A percentile compares a stretch with the other conserved stretches of the same genome.
phyloP scores from a whole-genome alignment of 2,888 invertebrate species.

The Troglohyphantes excavatus region DNA sequence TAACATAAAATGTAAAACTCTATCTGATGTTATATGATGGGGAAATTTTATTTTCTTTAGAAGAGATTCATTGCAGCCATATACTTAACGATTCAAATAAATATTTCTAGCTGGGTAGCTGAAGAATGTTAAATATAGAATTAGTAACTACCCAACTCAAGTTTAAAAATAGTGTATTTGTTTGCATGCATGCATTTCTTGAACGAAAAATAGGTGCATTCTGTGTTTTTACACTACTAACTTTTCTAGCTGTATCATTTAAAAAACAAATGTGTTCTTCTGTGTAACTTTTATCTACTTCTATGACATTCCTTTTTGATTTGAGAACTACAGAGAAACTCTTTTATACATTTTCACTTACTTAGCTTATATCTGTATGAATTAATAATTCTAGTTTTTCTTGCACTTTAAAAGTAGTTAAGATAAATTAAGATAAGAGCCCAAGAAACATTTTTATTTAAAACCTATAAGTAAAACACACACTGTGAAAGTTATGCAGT shows the following conservation, averaged over 20 bases:
- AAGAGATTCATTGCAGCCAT: slow-evolving; percentile 51
- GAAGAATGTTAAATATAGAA: slow-evolving; percentile 58
- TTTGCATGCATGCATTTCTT: slow-evolving; percentile 40
- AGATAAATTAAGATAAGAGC: slow-evolving; percentile 3
- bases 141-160: slow-evolving; percentile 39
- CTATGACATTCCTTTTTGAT: slow-evolving; percentile 8
- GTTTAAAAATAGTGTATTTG: slow-evolving; percentile 32
- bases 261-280: slow-evolving; percentile 7
- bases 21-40: slow-evolving; percentile 74
- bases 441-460: slow-evolving; percentile 8
- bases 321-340: neutral
- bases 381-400: slow-evolving; percentile 3
- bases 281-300: slow-evolving; percentile 17
- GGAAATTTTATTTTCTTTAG: slow-evolving; percentile 77
- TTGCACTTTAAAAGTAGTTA: neutral
- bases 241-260: slow-evolving; percentile 22
- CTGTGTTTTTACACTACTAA: slow-evolving; percentile 6
- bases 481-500: neutral
- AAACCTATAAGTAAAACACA: neutral
- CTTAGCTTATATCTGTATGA: neutral
- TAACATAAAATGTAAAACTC: slow-evolving; percentile 68
- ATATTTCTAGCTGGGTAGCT: slow-evolving; percentile 66
- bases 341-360: slow-evolving; percentile 7
- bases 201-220: slow-evolving; percentile 24
- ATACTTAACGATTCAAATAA: slow-evolving; percentile 58